Evolutionary conservation across 92 coral and sea anemone genomes (phyloP).

Genomic region (Phenganax marumi): DNA sequence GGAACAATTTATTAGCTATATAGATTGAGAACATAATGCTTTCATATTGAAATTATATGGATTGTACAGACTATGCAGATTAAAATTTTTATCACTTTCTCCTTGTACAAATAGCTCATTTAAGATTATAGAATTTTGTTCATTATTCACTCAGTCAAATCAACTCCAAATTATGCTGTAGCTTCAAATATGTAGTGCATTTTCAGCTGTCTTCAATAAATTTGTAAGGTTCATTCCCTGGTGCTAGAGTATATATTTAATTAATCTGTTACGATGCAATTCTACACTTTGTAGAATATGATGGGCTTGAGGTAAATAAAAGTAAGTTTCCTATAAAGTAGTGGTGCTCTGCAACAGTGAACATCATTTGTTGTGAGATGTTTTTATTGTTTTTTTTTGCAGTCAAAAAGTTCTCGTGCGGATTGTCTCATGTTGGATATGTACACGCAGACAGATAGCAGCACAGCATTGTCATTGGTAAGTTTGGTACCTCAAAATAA

Average conservation of each 20-base stretch:
- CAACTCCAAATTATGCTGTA: background rate
- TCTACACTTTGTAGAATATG: no score
- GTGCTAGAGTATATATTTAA: no score
- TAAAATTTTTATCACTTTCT: background rate
- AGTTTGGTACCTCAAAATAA: background rate
- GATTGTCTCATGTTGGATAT: slow-evolving; percentile 59
- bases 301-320: no score
- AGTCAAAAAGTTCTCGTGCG: slow-evolving; percentile 30
- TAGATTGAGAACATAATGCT: background rate
- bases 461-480: slow-evolving; percentile 8
- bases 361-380: background rate
- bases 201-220: no score
- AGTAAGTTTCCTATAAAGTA: background rate
- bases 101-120: background rate
- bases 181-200: background rate
- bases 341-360: background rate
- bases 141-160: background rate
- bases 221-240: no score
- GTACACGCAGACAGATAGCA: slow-evolving; percentile 69
- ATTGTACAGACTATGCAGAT: slow-evolving; percentile 1
- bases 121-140: background rate
- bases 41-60: slow-evolving; percentile 7
- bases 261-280: no score
- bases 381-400: background rate
- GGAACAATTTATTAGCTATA: background rate